phyloP scores from a whole-genome alignment of 2,113 vertebrate species.

The Excalfactoria chinensis region DNA sequence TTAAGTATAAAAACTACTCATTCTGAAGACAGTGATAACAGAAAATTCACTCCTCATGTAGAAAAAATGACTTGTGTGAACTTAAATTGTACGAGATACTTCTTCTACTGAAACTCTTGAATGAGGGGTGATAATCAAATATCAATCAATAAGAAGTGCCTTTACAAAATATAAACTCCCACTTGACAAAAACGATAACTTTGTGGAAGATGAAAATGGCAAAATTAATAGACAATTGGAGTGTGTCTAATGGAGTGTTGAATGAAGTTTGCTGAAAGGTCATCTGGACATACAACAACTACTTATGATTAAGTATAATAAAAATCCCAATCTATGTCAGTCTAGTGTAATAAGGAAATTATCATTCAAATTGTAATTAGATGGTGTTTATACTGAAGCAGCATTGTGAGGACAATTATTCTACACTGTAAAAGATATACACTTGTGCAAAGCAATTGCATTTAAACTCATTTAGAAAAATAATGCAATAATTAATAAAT shows the following conservation, averaged over 20 bases:
- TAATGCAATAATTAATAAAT: no score
- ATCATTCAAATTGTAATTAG: neutral
- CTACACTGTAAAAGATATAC: neutral
- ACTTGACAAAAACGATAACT: neutral
- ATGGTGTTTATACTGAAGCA: neutral
- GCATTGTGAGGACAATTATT: neutral
- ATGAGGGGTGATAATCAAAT: neutral
- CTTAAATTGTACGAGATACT: neutral
- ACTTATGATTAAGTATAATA: neutral
- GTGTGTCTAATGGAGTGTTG: neutral
- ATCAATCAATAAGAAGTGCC: neutral
- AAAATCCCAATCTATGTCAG: neutral
- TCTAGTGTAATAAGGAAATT: neutral
- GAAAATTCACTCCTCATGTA: neutral
- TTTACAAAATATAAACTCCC: neutral
- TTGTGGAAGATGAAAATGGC: neutral
- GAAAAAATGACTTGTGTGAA: neutral
- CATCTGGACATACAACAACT: neutral
- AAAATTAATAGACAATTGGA: neutral
- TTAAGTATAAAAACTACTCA: neutral
- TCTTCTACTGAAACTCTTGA: neutral
- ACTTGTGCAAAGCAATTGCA: neutral
- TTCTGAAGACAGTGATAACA: neutral
- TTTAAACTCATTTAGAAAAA: neutral
- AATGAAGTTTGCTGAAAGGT: neutral